Conservation (phyloP, 2,888 invertebrate species). For the Noctua janthina region DNA sequence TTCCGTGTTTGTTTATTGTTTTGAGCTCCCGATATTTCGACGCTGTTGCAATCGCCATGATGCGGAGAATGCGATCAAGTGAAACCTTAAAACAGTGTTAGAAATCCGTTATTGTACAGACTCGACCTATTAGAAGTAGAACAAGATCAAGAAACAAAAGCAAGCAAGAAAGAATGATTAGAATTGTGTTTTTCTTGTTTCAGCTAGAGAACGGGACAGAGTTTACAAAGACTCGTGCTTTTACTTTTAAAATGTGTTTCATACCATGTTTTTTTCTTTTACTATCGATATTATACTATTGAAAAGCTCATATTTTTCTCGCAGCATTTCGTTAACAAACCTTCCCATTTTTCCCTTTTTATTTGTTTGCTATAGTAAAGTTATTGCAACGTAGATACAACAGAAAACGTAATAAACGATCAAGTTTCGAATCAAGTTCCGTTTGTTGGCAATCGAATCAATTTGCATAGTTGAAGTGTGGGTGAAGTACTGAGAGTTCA, state of each 20-base stretch:
- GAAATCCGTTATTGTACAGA: background rate
- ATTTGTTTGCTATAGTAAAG: background rate
- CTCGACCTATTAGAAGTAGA: background rate
- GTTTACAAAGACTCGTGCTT: background rate
- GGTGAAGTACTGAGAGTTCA: slow-evolving; percentile 15
- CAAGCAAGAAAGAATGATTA: background rate
- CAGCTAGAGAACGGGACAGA: background rate
- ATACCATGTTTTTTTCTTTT: too few relatives aligned
- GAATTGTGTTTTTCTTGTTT: background rate
- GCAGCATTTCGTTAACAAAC: too few relatives aligned
- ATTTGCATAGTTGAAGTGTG: slow-evolving; percentile 11
- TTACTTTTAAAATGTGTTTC: background rate
- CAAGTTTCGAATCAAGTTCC: slow-evolving; percentile 19
- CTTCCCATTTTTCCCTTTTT: background rate
- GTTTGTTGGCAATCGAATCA: slow-evolving; percentile 31
- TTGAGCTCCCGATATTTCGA: too few relatives aligned
- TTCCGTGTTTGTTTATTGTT: too few relatives aligned
- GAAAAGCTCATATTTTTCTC: background rate
- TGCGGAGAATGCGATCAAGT: too few relatives aligned
- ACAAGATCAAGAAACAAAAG: background rate
- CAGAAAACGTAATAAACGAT: slow-evolving; percentile 1
- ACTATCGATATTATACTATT: background rate
- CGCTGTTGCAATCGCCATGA: too few relatives aligned
- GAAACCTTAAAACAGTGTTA: too few relatives aligned
- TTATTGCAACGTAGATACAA: background rate